Percentiles rank a stretch among this genome's conserved stretches.
Conservation (phyloP, 2,113 vertebrate species). For the Cyphomyrus plagiostoma region DNA sequence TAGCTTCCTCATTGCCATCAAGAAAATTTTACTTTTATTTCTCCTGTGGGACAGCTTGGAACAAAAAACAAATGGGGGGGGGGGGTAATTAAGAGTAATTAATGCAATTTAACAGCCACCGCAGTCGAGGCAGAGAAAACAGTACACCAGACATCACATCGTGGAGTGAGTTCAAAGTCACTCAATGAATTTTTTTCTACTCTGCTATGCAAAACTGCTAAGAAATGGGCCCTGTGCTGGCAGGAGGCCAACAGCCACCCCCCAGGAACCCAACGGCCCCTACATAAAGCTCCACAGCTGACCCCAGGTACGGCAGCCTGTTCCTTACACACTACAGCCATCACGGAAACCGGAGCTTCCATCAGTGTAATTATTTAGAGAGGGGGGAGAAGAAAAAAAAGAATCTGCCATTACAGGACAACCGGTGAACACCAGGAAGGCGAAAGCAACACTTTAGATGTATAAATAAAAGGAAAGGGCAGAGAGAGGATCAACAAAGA, state of each 20-base stretch:
- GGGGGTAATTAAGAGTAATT: conserved; percentile 10
- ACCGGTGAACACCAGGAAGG: background rate
- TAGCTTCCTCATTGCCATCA: background rate
- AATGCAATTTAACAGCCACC: conserved; percentile 21
- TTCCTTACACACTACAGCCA: background rate
- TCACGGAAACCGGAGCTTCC: background rate
- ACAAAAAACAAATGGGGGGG: background rate
- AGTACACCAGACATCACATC: conserved; percentile 37
- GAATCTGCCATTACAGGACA: background rate
- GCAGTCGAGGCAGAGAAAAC: conserved; percentile 26
- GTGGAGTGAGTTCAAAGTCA: conserved; percentile 23
- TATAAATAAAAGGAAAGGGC: background rate
- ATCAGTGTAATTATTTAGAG: background rate
- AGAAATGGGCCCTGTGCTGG: background rate
- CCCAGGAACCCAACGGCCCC: background rate
- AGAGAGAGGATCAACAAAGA: background rate
- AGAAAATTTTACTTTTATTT: too few species aligned
- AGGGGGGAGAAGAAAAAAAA: background rate
- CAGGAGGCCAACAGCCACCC: background rate
- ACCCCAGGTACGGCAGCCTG: background rate
- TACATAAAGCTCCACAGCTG: background rate
- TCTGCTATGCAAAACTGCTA: background rate
- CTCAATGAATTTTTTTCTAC: conserved; percentile 9
- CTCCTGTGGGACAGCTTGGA: background rate
- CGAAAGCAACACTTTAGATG: background rate